phyloP scores from a whole-genome alignment of 2,888 invertebrate species.

The Autographa pulchrina region DNA sequence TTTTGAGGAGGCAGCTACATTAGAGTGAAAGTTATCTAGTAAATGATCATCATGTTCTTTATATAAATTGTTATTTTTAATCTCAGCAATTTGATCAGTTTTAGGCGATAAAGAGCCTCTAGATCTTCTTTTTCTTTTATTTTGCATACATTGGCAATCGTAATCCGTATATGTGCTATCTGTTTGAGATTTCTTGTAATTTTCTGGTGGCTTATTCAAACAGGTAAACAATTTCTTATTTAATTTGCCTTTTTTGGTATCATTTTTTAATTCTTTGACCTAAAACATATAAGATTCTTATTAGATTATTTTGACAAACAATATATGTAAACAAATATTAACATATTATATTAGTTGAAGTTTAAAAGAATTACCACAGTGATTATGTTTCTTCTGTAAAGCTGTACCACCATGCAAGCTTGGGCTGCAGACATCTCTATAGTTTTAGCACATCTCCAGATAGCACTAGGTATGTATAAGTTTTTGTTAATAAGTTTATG shows the following conservation, averaged over 20 bases:
- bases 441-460: slow-evolving; percentile 84
- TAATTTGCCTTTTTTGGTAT: slow-evolving; percentile 78
- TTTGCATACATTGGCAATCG: slow-evolving; percentile 73
- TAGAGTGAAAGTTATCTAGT: slow-evolving; percentile 49
- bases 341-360: slow-evolving; percentile 15
- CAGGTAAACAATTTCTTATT: slow-evolving; percentile 77
- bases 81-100: slow-evolving; percentile 18
- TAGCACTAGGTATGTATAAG: slow-evolving; percentile 83
- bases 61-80: slow-evolving; percentile 8
- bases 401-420: slow-evolving; percentile 81
- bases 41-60: slow-evolving; percentile 8
- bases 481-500: slow-evolving; percentile 80
- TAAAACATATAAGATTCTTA: slow-evolving; percentile 58
- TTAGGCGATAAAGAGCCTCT: slow-evolving; percentile 59
- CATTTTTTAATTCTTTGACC: slow-evolving; percentile 80
- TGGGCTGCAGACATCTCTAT: slow-evolving; percentile 83
- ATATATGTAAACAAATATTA: neutral
- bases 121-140: slow-evolving; percentile 68
- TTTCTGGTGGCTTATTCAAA: slow-evolving; percentile 72
- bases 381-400: slow-evolving; percentile 81
- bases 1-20: slow-evolving; percentile 49
- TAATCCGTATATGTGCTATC: slow-evolving; percentile 59
- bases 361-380: no score
- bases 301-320: neutral
- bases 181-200: slow-evolving; percentile 79